Conservation (phyloP, 2,888 invertebrate genomes). For the Ophioninae sp. region DNA sequence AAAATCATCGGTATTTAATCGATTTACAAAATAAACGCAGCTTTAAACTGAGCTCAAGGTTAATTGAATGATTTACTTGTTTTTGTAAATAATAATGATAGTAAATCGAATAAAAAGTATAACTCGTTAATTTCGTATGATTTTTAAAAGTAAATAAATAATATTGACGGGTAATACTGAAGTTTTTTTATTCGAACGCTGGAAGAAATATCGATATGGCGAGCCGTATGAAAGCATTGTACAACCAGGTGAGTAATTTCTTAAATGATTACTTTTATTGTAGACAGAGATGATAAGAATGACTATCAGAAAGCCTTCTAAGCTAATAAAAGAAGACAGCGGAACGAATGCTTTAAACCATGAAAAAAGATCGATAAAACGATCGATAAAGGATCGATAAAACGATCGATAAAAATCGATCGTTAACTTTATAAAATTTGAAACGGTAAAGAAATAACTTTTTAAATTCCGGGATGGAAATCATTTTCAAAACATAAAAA, state of each 20-base stretch:
- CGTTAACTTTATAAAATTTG: too few species aligned
- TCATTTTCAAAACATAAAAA: too few species aligned
- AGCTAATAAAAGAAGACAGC: too few species aligned
- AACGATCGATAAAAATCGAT: too few species aligned
- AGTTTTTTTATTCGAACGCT: not conserved
- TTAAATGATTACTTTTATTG: not conserved
- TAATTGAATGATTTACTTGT: not conserved
- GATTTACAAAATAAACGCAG: not conserved
- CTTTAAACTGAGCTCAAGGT: not conserved
- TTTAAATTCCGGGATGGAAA: too few species aligned
- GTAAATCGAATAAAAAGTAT: not conserved
- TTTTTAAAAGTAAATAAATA: not conserved
- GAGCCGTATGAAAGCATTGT: conserved; percentile 73
- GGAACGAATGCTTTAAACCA: too few species aligned
- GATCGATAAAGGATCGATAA: too few species aligned
- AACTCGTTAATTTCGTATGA: not conserved
- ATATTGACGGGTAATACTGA: not conserved
- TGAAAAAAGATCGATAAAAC: too few species aligned
- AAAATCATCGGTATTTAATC: not conserved
- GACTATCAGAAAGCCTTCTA: not conserved
- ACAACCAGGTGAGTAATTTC: conserved; percentile 70
- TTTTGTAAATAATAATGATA: not conserved
- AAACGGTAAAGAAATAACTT: too few species aligned
- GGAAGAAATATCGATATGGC: conserved; percentile 65
- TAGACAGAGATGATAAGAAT: not conserved